A percentile compares a stretch with the other conserved stretches of the same genome.
These are phyloP conservation scores for Poecile montanus DNA, from an alignment of 2,797 vertebrate species.

Conservation along the genomic window DNA sequence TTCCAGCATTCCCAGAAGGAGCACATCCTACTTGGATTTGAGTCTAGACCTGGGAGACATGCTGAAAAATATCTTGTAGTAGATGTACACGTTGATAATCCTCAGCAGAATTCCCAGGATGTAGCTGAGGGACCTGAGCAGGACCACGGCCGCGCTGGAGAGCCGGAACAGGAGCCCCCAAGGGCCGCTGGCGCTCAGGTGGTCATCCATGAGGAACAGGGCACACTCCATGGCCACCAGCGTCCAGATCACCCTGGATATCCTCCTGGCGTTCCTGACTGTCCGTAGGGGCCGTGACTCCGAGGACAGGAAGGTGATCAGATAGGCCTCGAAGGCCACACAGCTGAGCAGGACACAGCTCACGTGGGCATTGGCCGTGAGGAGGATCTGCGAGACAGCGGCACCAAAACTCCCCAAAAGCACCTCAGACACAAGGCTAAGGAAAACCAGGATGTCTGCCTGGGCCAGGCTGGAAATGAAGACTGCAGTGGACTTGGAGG, in stretches of 20 bases:
- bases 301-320: slow-evolving; percentile 78
- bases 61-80: slow-evolving; percentile 75
- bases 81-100: slow-evolving; percentile 76
- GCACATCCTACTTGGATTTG: neutral
- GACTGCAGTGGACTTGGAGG: slow-evolving; percentile 80
- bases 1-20: neutral
- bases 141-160: neutral
- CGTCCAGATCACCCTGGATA: slow-evolving; percentile 67
- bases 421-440: neutral
- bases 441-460: slow-evolving; percentile 68
- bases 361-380: slow-evolving; percentile 72
- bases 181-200: neutral
- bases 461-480: slow-evolving; percentile 79
- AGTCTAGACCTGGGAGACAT: neutral
- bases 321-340: slow-evolving; percentile 78
- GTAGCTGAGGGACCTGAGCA: slow-evolving; percentile 57
- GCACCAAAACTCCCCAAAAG: neutral
- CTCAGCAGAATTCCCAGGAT: slow-evolving; percentile 71
- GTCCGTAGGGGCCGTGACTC: slow-evolving; percentile 77
- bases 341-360: slow-evolving; percentile 80
- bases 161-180: neutral
- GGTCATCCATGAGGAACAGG: slow-evolving; percentile 54
- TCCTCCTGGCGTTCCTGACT: slow-evolving; percentile 62
- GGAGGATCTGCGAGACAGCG: slow-evolving; percentile 32
- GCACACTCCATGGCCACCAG: slow-evolving; percentile 60